Percentiles rank a stretch among this genome's conserved stretches.
These are phyloP conservation scores for Promerops cafer DNA, from an alignment of 2,113 vertebrate genomes.

Conservation along the genomic window DNA sequence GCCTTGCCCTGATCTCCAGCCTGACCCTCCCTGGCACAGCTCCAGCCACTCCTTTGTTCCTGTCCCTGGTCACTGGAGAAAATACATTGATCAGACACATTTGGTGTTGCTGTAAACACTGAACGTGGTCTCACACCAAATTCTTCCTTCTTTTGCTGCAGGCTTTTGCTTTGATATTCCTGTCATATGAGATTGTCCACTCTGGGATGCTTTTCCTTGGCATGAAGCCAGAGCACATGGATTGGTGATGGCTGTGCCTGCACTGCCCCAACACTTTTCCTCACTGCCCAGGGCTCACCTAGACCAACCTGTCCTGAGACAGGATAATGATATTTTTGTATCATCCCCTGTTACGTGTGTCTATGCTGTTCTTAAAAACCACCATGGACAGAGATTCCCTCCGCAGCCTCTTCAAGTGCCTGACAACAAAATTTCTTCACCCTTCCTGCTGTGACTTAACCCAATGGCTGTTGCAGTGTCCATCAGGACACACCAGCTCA, in stretches of 20 bases:
- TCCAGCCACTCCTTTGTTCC: rapidly evolving
- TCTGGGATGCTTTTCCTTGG: background rate
- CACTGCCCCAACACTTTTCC: background rate
- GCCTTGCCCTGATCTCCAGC: background rate
- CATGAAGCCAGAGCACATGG: background rate
- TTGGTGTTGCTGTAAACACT: background rate
- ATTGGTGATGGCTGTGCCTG: background rate
- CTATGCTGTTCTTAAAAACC: background rate
- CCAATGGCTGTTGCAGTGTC: background rate
- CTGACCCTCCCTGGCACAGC: background rate
- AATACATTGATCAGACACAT: rapidly evolving
- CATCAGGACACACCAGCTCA: background rate
- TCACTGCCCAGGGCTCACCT: background rate
- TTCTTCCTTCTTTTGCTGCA: background rate
- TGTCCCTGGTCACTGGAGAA: background rate
- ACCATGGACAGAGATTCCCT: background rate
- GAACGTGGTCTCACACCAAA: background rate
- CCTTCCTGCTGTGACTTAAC: background rate
- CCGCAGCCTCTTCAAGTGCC: background rate
- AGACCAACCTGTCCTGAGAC: background rate
- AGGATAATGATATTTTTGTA: background rate
- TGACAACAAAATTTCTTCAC: background rate
- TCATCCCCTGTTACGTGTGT: background rate
- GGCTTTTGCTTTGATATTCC: background rate
- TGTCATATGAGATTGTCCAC: background rate